Percentiles rank a stretch among this genome's conserved stretches.
These are phyloP conservation scores for Adelges cooleyi DNA, from an alignment of 1,140 invertebrate species.

Conservation along the genomic window DNA sequence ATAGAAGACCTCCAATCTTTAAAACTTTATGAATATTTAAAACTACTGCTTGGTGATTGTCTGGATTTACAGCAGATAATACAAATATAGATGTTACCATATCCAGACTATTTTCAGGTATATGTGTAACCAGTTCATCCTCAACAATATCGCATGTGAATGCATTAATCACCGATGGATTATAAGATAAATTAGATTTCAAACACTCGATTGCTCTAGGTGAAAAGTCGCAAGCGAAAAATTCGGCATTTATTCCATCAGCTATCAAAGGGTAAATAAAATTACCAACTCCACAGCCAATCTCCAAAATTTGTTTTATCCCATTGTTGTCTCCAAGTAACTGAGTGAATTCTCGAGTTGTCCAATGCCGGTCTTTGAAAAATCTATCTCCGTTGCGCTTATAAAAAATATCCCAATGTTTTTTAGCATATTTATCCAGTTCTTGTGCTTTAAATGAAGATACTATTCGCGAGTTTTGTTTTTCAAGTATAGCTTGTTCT, in stretches of 20 bases:
- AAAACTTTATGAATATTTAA: constrained; percentile 57
- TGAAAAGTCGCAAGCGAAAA: constrained; percentile 92
- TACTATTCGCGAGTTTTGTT: constrained; percentile 60
- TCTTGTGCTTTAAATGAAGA: constrained; percentile 64
- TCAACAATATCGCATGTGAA: constrained; percentile 64
- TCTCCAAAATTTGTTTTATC: constrained; percentile 52
- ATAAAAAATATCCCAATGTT: constrained; percentile 97
- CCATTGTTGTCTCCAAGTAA: constrained; percentile 42
- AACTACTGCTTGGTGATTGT: constrained; percentile 61
- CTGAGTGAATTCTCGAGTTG: constrained; percentile 84
- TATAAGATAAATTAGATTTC: constrained; percentile 53
- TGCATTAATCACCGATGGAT: constrained; percentile 52
- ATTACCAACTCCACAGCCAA: constrained; percentile 96
- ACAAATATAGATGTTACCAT: constrained; percentile 66
- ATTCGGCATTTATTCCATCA: constrained; percentile 57
- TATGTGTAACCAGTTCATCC: constrained; percentile 46
- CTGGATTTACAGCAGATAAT: constrained; percentile 63
- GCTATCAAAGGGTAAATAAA: constrained; percentile 86
- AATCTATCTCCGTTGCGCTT: constrained; percentile 83
- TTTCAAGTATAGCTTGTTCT: constrained; percentile 42
- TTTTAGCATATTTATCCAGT: constrained; percentile 74
- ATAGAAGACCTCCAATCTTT: constrained; percentile 66
- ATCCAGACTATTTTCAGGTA: constrained; percentile 47
- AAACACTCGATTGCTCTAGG: constrained; percentile 79
- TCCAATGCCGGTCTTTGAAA: constrained; percentile 97